Evolutionary conservation across 1,140 invertebrate species (phyloP), one percentile per base, ranked within the genome.

Genomic region (Pogonus chalceus): DNA sequence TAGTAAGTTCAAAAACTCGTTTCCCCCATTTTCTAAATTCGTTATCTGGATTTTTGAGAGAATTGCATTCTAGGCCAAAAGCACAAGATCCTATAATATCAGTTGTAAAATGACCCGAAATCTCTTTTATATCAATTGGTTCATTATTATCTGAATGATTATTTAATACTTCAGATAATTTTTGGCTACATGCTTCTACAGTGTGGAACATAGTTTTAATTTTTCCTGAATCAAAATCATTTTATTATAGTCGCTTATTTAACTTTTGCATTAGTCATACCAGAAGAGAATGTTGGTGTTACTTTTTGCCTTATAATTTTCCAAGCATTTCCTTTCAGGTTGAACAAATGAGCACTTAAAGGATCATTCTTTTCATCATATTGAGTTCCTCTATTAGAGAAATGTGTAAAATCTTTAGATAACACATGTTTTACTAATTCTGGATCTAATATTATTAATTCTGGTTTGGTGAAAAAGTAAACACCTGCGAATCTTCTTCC

Each of bases 171-270:
- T 57, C 46, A 0, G 66, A 43, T 9, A 67, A 65, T 49, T 69
- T 66, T 55, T 60, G 56, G 23, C 64, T 63, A 56, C 65, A 65
- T 43, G 63, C 66, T 12, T 68, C 64, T 2, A 69, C 60, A 10
- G 68, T 65, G 12, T 68, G 62, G 24, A 55, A 56, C 75, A 81
- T 79, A 16, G 68, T 66, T 61, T 76, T 81, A 56, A 83, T 69
- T 62, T 80, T 81, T 0, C 71, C 74, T 78, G 56, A 82, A 82
- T n/a, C n/a, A n/a, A n/a, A n/a, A n/a, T n/a, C n/a, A n/a, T n/a
- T n/a, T n/a, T n/a, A n/a, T n/a, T n/a, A n/a, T n/a, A n/a, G n/a
- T n/a, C n/a, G n/a, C n/a, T n/a, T n/a, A n/a, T n/a, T n/a, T n/a
- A n/a, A n/a, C n/a, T n/a, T n/a, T n/a, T n/a, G n/a, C n/a, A n/a